phyloP scores from a whole-genome alignment of 2,113 vertebrate genomes.

The Erythrocercus mccallii region DNA sequence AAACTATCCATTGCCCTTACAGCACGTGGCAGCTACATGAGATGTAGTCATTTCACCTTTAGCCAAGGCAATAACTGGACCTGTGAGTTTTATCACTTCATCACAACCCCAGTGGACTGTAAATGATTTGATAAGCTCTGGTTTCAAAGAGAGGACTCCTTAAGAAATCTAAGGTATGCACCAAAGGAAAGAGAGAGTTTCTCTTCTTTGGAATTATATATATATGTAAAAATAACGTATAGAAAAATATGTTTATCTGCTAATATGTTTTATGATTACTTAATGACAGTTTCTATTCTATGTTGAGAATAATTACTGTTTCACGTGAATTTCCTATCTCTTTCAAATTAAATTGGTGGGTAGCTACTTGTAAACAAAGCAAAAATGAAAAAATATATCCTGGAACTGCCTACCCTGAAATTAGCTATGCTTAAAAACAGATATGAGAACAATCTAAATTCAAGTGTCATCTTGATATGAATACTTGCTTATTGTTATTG shows the following conservation, averaged over 20 bases:
- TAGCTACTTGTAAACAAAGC: not conserved
- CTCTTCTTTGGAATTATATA: not conserved
- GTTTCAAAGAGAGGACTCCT: not conserved
- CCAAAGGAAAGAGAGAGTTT: not conserved
- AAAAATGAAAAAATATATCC: not conserved
- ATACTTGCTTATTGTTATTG: not conserved
- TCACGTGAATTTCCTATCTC: not conserved
- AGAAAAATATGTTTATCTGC: not conserved
- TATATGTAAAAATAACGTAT: not conserved
- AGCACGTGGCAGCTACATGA: not conserved
- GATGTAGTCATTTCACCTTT: not conserved
- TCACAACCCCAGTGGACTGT: not conserved
- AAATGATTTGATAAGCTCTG: not conserved
- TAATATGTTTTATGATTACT: not conserved
- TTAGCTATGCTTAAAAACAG: not conserved
- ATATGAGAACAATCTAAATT: not conserved
- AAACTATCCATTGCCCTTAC: not conserved
- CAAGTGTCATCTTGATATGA: not conserved
- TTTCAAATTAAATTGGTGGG: not conserved
- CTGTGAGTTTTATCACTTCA: not conserved
- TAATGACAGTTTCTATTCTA: not conserved
- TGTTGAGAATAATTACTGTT: not conserved
- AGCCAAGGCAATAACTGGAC: not conserved
- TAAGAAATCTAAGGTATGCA: not conserved
- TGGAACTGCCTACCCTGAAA: not conserved